Evolutionary conservation across 2,797 vertebrate genomes (phyloP), one percentile per base, ranked within the genome.

Genomic region (Neosilurus hyrtlii): DNA sequence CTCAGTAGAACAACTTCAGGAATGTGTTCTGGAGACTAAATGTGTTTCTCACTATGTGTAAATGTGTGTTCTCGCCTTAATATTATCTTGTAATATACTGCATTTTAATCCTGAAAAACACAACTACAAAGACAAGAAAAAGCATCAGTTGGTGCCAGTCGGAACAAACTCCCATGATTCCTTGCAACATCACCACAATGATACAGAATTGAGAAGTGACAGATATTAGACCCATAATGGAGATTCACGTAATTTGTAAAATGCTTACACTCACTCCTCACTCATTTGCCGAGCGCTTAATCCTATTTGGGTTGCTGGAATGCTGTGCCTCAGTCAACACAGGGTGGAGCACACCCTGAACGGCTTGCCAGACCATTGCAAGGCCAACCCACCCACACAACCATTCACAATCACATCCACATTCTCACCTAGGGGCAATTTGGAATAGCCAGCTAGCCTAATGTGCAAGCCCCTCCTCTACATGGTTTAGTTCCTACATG

Each of bases 101-200:
- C 14, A 2, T 61, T 37, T 26, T 2, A 22, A 57, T 35, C 20
- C 26, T 22, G 8, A 24, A 51, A 43, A 52, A 54, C 14, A 16
- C n/a, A 4, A 71, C 4, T 22, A 49, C 43, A 68, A 11, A 16
- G 11, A 22, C n/a, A 8, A 24, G 67, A 52, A 20, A 22, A 74
- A 20, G 24, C 51, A 49, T 56, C 30, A 15, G 0, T n/a, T 43
- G 56, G 30, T 43, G 76, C 37, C n/a, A 62, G 7, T 63, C 3
- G 22, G 22, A 77, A 16, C 56, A 65, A 78, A 20, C n/a, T 63
- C n/a, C 61, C 61, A 79, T 52, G 62, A 66, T 26, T 79, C 43
- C 26, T 11, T 30, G 43, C 24, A 1, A 6, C 74, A 18, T 65
- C 61, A 62, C 9, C 7, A 43, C 9, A n/a, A 4, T 43, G 20